Conservation (phyloP, 1,140 invertebrate species). For the Nixonia krombeini region DNA sequence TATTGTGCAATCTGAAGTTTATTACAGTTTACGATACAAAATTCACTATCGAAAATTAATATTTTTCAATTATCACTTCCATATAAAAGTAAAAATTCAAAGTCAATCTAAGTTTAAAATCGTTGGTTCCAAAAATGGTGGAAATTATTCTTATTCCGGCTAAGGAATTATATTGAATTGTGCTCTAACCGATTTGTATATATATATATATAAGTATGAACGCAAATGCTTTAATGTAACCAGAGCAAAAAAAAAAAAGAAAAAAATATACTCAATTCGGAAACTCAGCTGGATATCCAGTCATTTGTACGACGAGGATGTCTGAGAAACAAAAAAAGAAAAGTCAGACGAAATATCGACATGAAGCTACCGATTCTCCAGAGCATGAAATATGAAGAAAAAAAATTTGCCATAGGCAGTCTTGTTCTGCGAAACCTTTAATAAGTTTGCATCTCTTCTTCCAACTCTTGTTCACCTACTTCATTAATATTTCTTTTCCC, state of each 20-base stretch:
- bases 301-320: not conserved
- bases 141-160: too few species aligned
- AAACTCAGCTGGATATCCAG: not conserved
- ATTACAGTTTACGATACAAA: too few species aligned
- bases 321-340: not conserved
- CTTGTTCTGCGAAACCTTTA: not conserved
- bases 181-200: too few species aligned
- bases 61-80: too few species aligned
- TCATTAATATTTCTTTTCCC: not conserved
- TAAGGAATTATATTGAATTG: too few species aligned
- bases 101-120: too few species aligned
- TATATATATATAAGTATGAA: constrained; percentile 15
- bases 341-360: not conserved
- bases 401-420: not conserved
- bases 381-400: not conserved
- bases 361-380: not conserved
- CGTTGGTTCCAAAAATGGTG: too few species aligned
- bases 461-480: not conserved
- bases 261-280: too few species aligned
- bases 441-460: not conserved
- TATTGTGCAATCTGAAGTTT: too few species aligned
- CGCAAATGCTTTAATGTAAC: constrained; percentile 16
- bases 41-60: too few species aligned
- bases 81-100: too few species aligned
- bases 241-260: not conserved